Evolutionary conservation across 2,888 invertebrate species (phyloP), one percentile per base, ranked within the genome.

Genomic region (Athripsodes cinereus): DNA sequence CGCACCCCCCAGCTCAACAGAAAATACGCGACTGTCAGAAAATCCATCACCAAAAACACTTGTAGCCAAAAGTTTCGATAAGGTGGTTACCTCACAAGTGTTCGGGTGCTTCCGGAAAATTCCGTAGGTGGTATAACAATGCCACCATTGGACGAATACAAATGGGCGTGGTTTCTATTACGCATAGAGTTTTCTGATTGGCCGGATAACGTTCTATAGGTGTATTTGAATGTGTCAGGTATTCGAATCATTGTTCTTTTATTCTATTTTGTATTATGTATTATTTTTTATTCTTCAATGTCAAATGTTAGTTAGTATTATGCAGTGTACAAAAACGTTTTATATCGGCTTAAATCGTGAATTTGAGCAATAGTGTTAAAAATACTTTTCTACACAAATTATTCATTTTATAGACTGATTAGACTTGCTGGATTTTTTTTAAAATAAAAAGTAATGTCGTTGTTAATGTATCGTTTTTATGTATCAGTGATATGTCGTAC

Each of bases 141-240:
- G 31, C n/a, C 57, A 58, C 56, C 55, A 55, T 58, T 55, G 58
- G 56, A 26, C 35, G 34, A 52, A 31, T 46, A 22, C 31, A n/a
- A 31, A 22, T 71, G 77, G 79, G 79, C 78, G 79, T 78, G 79
- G 78, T 73, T 70, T 78, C 78, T 77, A 77, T 75, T 75, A 75
- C 76, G 76, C 76, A 74, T 74, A 76, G 75, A 74, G 76, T 74
- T 70, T 69, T 72, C 74, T 75, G 78, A 79, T 79, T 79, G 79
- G 79, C 76, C 77, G 71, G 74, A 76, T 77, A 31, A 6, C 10
- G 21, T 55, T 35, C 54, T 50, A 40, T 40, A 58, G 58, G 58
- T 58, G 58, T 51, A 40, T 40, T 40, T 40, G 40, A 40, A 40
- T 40, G 16, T 13, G 40, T 40, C 40, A 40, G 40, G 40, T 40